A percentile compares a stretch with the other conserved stretches of the same genome.
Conservation (phyloP, 2,888 invertebrate genomes). For the Apodemia hepburni region DNA sequence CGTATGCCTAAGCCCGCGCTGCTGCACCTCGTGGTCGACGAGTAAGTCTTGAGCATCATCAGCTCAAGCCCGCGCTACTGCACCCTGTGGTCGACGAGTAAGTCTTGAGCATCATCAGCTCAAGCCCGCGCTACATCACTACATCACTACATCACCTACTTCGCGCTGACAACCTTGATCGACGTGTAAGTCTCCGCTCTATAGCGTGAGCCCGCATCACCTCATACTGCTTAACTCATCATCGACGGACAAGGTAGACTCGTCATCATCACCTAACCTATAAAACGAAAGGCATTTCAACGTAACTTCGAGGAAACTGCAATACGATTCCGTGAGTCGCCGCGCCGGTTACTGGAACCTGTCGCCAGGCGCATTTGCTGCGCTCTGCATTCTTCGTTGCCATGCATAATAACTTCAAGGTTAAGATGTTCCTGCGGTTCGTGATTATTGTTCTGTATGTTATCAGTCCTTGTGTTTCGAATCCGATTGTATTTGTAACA, state of each 20-base stretch:
- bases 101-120: conserved; percentile 2
- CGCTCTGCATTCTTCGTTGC: too few species aligned
- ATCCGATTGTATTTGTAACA: too few species aligned
- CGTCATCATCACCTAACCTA: neutral
- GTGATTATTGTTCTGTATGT: too few species aligned
- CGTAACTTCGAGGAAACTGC: neutral
- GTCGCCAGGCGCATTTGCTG: neutral
- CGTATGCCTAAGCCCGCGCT: conserved; percentile 4
- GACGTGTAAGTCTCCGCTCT: conserved; percentile 1
- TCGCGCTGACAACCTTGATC: neutral
- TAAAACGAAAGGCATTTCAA: neutral
- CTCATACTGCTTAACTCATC: neutral
- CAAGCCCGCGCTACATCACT: neutral
- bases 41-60: too few species aligned
- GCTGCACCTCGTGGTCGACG: neutral
- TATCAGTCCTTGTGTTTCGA: too few species aligned
- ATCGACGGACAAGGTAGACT: neutral
- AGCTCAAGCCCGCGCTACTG: neutral
- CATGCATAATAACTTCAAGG: too few species aligned
- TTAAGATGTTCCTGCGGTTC: too few species aligned
- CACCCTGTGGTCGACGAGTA: neutral
- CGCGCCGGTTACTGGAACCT: neutral
- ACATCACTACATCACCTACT: neutral
- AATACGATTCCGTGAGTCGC: conserved; percentile 1
- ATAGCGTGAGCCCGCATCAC: neutral